phyloP scores from a whole-genome alignment of 2,888 invertebrate genomes.

The Nezara viridula region DNA sequence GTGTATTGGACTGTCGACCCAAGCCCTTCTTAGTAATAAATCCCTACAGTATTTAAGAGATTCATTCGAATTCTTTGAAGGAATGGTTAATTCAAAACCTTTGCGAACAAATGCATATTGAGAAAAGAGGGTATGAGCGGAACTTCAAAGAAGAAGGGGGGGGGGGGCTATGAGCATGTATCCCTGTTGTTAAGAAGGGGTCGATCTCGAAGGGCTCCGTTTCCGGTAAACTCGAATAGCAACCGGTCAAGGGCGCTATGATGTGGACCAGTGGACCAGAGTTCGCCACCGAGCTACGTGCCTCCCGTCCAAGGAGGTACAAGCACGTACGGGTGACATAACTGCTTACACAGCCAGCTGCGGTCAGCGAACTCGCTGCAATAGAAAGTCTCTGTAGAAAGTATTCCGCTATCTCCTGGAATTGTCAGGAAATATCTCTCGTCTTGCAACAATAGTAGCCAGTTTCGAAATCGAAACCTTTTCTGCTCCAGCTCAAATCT shows the following conservation, averaged over 20 bases:
- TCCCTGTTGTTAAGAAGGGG: neutral
- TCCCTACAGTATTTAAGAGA: neutral
- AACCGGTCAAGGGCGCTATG: slow-evolving; percentile 13
- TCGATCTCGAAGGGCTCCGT: neutral
- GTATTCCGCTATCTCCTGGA: slow-evolving; percentile 6
- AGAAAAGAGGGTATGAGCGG: neutral
- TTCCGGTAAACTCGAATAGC: neutral
- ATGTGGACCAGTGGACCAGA: slow-evolving; percentile 23
- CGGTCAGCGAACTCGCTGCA: slow-evolving; percentile 18
- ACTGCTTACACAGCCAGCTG: neutral
- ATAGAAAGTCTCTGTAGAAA: slow-evolving; percentile 10
- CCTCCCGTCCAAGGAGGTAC: neutral
- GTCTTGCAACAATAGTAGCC: neutral
- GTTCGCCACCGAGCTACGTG: neutral
- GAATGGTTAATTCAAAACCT: neutral
- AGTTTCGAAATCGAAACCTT: neutral
- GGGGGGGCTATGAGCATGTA: neutral
- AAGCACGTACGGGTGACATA: neutral
- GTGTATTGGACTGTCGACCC: too few species aligned
- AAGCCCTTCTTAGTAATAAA: neutral
- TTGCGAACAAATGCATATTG: neutral
- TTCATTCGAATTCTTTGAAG: neutral
- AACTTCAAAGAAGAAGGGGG: neutral
- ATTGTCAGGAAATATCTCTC: slow-evolving; percentile 5
- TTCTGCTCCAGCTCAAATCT: neutral